phyloP scores from a whole-genome alignment of 2,888 invertebrate species.

The Torymus auratus region DNA sequence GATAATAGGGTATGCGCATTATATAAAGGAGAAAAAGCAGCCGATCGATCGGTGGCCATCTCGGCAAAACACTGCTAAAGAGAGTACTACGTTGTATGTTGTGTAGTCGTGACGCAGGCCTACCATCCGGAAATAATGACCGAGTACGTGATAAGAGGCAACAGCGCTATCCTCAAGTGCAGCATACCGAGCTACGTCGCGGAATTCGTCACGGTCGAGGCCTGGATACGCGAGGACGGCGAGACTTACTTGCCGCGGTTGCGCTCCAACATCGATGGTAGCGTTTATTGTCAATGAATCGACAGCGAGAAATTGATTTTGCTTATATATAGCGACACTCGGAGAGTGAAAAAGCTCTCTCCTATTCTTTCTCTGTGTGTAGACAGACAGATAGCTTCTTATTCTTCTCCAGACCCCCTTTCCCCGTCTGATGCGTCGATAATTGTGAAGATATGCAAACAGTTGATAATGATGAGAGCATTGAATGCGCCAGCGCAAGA shows the following conservation, averaged over 20 bases:
- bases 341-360: too few relatives aligned
- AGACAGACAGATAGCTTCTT: too few relatives aligned
- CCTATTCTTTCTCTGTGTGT: too few relatives aligned
- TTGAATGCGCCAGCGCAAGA: not conserved
- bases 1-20: too few relatives aligned
- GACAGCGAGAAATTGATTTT: too few relatives aligned
- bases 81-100: not conserved
- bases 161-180: constrained; percentile 85
- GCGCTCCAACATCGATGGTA: constrained; percentile 67
- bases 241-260: constrained; percentile 73
- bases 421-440: not conserved
- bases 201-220: constrained; percentile 84
- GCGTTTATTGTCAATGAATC: too few relatives aligned
- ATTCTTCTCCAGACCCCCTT: too few relatives aligned
- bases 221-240: constrained; percentile 84
- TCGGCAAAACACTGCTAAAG: too few relatives aligned
- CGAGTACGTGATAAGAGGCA: constrained; percentile 86
- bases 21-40: too few relatives aligned
- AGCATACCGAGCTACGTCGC: constrained; percentile 86
- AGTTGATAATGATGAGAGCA: constrained; percentile 7
- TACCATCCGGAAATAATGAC: constrained; percentile 85
- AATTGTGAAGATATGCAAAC: not conserved
- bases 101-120: constrained; percentile 83
- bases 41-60: too few relatives aligned
- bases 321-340: too few relatives aligned